These are phyloP conservation scores for Hemicordylus capensis DNA, from an alignment of 2,113 vertebrate genomes.

Conservation along the genomic window DNA sequence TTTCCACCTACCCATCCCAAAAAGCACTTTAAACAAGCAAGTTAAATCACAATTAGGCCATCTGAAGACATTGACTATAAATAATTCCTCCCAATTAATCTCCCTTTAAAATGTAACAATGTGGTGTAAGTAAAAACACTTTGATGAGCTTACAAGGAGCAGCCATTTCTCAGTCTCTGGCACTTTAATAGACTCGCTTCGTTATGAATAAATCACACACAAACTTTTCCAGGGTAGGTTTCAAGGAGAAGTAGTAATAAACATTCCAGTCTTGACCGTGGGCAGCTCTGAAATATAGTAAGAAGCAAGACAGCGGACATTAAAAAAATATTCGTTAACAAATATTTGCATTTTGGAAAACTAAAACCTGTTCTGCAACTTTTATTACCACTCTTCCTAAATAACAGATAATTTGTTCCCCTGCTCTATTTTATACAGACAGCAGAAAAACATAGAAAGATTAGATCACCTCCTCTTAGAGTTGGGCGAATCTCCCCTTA, in stretches of 20 bases:
- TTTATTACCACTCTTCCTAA: neutral
- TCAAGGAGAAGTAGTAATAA: constrained; percentile 31
- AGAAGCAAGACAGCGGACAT: neutral
- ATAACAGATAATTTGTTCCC: neutral
- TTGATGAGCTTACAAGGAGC: constrained; percentile 45
- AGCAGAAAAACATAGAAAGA: neutral
- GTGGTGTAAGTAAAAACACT: constrained; percentile 42
- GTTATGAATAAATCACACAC: constrained; percentile 48
- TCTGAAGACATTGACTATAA: constrained; percentile 58
- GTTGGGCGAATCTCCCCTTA: too few species aligned
- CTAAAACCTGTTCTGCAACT: neutral
- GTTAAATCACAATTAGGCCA: constrained; percentile 62
- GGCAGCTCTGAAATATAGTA: neutral
- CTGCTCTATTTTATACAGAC: neutral
- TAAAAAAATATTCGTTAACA: neutral
- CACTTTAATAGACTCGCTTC: constrained; percentile 63
- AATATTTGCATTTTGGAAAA: constrained; percentile 27
- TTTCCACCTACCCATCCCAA: constrained; percentile 42
- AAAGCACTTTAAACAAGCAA: constrained; percentile 43
- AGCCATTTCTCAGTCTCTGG: constrained; percentile 64
- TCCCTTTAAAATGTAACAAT: constrained; percentile 53
- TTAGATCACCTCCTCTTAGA: neutral
- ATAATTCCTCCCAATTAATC: constrained; percentile 54
- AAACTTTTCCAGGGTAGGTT: constrained; percentile 23
- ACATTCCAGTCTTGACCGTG: neutral